Evolutionary conservation across 2,797 vertebrate species (phyloP).

Genomic region (Gobio occitaniae): DNA sequence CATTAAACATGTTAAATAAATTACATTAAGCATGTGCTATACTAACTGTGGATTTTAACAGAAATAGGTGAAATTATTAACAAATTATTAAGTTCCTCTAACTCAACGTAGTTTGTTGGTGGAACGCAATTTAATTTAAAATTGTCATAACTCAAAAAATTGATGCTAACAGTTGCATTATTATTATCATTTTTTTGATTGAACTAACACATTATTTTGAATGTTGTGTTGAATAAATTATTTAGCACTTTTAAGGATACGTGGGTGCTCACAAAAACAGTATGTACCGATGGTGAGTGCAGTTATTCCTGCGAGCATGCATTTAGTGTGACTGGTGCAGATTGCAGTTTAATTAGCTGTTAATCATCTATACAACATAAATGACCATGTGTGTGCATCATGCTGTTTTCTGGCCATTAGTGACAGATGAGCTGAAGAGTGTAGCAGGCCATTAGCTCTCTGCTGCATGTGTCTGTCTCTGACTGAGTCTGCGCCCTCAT

Average conservation of each 20-base stretch:
- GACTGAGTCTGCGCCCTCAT: conserved; percentile 71
- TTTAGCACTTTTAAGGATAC: not conserved
- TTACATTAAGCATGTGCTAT: no score
- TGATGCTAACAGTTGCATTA: no score
- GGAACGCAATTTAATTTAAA: not conserved
- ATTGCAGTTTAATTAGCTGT: conserved; percentile 85
- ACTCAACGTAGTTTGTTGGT: not conserved
- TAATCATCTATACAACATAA: conserved; percentile 84
- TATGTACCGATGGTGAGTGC: conserved; percentile 56
- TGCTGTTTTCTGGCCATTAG: conserved; percentile 80
- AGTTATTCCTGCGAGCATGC: conserved; percentile 56
- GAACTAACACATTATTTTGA: not conserved
- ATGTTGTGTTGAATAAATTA: not conserved
- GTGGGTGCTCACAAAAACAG: not conserved
- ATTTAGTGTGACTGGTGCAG: conserved; percentile 73
- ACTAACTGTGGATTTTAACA: not conserved
- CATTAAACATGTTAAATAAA: no score
- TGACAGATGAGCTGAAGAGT: conserved; percentile 78
- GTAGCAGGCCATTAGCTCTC: conserved; percentile 79
- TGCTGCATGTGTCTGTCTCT: conserved; percentile 47
- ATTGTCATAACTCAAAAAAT: not conserved
- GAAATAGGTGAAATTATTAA: not conserved
- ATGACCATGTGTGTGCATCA: conserved; percentile 64
- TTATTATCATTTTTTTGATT: not conserved
- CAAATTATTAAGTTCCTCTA: not conserved